Evolutionary conservation across 1,140 invertebrate species (phyloP), one percentile per base, ranked within the genome.

Genomic region (Drosophila micromelanica): DNA sequence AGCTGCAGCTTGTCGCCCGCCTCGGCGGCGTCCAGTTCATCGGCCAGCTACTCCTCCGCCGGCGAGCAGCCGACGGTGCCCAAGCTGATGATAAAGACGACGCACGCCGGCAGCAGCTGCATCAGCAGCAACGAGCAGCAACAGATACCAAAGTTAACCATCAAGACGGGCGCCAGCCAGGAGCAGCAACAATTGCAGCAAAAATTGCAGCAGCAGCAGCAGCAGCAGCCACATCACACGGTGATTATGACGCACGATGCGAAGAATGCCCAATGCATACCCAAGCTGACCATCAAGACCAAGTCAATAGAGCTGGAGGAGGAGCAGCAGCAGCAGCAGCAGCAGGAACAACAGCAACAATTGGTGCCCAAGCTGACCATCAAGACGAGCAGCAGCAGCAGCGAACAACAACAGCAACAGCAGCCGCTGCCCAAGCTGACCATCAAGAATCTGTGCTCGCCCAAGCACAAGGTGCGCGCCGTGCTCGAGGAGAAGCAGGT

Each of bases 41-140:
- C 40, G 8, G 77, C 77, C 42, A 52, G 46, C 30, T 85, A 80
- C 5, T 82, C 80, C 0, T 87, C 81, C 9, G 63, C 63, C 7
- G 71, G 78, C 5, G 60, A 81, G 13, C 51, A 78, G 42, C 42
- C 62, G 5, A 61, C 73, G 51, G 85, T 92, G 62, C 91, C 91
- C 9, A 92, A 92, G 57, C 71, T 92, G 49, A 92, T 91, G 67
- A 92, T 92, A 27, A 92, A 92, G 67, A 90, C 91, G 13, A 91
- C 79, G 46, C 69, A 78, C 23, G 57, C 77, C 6, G 85, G 84
- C 8, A 86, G 78, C 60, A 81, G 79, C 20, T 76, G 76, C 46
- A 76, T 78, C 2, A 75, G 57, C 40, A 70, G 72, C 20, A 64
- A 75, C 15, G 59, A 70, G 32, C 73, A 52, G 15, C 78, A 80